These are phyloP conservation scores for Opisthocomus hoazin DNA, from an alignment of 2,113 vertebrate genomes.

Conservation along the genomic window DNA sequence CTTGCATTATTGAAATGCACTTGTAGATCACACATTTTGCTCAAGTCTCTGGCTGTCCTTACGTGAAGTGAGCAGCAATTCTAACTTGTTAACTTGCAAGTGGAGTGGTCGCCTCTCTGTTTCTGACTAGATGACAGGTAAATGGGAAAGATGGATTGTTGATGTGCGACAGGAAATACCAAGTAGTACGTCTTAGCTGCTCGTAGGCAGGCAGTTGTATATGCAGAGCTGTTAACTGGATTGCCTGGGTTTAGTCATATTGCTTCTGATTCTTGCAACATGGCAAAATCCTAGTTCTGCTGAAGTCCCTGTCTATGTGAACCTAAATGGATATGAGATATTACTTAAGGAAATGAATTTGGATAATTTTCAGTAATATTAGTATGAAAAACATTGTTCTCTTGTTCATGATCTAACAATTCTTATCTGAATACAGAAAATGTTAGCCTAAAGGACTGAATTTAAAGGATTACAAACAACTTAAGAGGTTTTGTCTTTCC, in stretches of 20 bases:
- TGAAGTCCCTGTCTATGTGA: not conserved
- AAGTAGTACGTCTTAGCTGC: not conserved
- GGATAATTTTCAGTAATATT: not conserved
- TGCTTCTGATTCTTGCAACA: not conserved
- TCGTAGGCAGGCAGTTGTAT: not conserved
- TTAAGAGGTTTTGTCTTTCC: not conserved
- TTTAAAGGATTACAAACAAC: not conserved
- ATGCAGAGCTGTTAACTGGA: not conserved
- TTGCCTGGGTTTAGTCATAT: not conserved
- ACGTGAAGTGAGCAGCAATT: conserved; percentile 3
- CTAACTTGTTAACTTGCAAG: not conserved
- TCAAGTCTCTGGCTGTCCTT: not conserved
- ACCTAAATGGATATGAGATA: not conserved
- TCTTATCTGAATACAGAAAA: not conserved
- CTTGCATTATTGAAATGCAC: not conserved
- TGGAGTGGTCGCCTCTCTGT: not conserved
- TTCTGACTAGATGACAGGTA: conserved; percentile 18
- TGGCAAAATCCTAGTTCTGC: not conserved
- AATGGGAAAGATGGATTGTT: not conserved
- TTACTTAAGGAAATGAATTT: not conserved
- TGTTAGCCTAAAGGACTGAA: not conserved
- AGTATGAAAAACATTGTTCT: not conserved
- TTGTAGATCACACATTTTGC: not conserved
- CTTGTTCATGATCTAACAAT: not conserved
- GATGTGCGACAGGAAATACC: not conserved